Percentiles rank a stretch among this genome's conserved stretches.
phyloP scores from a whole-genome alignment of 2,113 vertebrate species.

The Plestiodon gilberti region DNA sequence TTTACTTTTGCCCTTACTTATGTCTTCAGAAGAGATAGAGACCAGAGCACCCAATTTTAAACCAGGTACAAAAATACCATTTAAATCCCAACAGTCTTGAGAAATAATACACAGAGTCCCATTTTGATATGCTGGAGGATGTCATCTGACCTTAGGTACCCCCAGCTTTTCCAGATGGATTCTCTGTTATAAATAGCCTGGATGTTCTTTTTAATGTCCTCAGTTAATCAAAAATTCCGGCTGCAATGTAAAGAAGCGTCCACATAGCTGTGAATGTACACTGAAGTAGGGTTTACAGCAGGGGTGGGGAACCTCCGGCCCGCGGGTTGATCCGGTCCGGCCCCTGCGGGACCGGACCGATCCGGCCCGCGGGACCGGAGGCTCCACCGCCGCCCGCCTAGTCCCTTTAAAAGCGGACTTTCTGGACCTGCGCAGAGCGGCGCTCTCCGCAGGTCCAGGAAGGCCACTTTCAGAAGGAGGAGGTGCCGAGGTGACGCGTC shows the following conservation, averaged over 20 bases:
- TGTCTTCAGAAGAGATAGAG: rapidly evolving
- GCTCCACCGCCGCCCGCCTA: too few species aligned
- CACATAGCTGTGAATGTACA: background rate
- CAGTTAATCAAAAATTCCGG: slow-evolving; percentile 23
- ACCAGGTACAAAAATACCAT: background rate
- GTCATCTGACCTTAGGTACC: background rate
- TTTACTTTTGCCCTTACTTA: background rate
- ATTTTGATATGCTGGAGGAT: background rate
- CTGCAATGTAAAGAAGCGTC: slow-evolving; percentile 9
- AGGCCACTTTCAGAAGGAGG: too few species aligned
- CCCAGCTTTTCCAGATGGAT: background rate
- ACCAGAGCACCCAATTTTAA: background rate
- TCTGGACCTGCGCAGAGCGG: too few species aligned
- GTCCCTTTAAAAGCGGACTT: too few species aligned
- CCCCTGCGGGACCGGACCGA: too few species aligned
- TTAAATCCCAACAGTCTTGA: background rate
- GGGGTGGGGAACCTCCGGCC: too few species aligned
- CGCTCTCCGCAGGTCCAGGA: too few species aligned
- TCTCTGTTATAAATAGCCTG: background rate
- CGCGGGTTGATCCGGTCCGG: too few species aligned
- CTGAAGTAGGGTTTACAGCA: too few species aligned
- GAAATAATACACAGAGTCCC: background rate
- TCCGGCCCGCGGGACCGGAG: too few species aligned
- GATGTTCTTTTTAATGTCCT: background rate
- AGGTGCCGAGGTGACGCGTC: too few species aligned